Evolutionary conservation across 1,140 invertebrate genomes (phyloP), one percentile per base, ranked within the genome.

Genomic region (Calliopsis andreniformis): DNA sequence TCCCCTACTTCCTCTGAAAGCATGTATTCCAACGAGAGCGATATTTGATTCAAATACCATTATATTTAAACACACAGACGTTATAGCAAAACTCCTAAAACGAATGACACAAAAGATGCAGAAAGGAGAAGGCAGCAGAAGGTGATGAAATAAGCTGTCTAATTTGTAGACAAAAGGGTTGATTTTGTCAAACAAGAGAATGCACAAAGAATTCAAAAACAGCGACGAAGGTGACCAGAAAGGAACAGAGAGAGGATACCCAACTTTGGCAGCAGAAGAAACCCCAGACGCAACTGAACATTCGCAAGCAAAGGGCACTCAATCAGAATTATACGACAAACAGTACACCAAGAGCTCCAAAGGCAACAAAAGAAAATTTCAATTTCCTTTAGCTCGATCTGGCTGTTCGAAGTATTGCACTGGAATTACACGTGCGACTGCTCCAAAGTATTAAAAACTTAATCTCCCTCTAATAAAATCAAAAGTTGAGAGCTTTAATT

Each of bases 331-430:
- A 53, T 23, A 53, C 8, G n/a, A 43, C 5, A 18, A 10, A 39
- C 35, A 6, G 4, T 53, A 20, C 12, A 2, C 8, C 3, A 62
- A 30, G 16, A 18, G 10, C 3, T 43, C 25, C 2, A 39, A 25
- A 20, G 2, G 35, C 12, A 39, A 5, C 7, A 16, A 16, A 5
- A 20, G 3, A 3, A 55, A 3, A 51, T 39, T 63, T 23, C 23
- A 20, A 8, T 49, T 14, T 20, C 45, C 45, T 2, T 28, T 25
- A 14, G 30, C 8, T 16, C 47, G 16, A 18, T 25, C 25, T 8
- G 30, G 39, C 5, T 82, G 79, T 16, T 73, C 73, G 6, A 72
- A 68, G 28, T 20, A 23, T 16, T 82, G 79, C 23, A 47, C 35
- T 0, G 43, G 76, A 2, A 30, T 35, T 1, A 63, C 51, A 16